A percentile compares a stretch with the other conserved stretches of the same genome.
phyloP scores from a whole-genome alignment of 2,113 vertebrate species.

The Ardeotis arabs region DNA sequence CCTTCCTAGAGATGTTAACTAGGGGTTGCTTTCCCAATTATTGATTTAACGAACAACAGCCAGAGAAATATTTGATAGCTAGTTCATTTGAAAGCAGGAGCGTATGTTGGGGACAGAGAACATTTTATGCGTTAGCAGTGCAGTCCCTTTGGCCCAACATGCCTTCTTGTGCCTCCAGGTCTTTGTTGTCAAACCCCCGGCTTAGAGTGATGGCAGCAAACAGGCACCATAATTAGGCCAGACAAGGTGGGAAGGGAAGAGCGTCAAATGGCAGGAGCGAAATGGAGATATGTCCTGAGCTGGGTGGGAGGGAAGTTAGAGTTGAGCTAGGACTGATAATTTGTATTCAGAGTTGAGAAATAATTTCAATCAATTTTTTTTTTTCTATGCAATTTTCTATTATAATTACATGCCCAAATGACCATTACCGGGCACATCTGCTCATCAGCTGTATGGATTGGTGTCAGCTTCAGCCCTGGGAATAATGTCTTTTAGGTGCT shows the following conservation, averaged over 20 bases:
- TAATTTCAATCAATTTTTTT: background rate
- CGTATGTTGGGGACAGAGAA: background rate
- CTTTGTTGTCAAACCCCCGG: background rate
- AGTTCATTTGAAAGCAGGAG: background rate
- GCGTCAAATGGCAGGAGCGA: background rate
- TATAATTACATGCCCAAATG: background rate
- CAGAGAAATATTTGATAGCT: background rate
- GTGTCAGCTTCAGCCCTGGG: background rate
- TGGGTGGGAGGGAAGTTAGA: background rate
- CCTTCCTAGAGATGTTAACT: background rate
- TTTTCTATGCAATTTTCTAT: background rate
- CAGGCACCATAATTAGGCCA: background rate
- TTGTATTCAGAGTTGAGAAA: background rate
- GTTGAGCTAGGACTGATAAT: background rate
- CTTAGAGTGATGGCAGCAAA: background rate
- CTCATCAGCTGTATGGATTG: background rate
- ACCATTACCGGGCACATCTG: background rate
- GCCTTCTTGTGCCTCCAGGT: background rate
- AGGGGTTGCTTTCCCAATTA: background rate
- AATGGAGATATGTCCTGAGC: background rate
- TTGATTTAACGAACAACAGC: background rate
- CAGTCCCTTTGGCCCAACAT: background rate
- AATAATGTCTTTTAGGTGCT: background rate
- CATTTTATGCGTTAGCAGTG: background rate
- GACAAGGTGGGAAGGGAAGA: background rate